Evolutionary conservation across 1,140 invertebrate genomes (phyloP).

Genomic region (Leptopilina boulardi): DNA sequence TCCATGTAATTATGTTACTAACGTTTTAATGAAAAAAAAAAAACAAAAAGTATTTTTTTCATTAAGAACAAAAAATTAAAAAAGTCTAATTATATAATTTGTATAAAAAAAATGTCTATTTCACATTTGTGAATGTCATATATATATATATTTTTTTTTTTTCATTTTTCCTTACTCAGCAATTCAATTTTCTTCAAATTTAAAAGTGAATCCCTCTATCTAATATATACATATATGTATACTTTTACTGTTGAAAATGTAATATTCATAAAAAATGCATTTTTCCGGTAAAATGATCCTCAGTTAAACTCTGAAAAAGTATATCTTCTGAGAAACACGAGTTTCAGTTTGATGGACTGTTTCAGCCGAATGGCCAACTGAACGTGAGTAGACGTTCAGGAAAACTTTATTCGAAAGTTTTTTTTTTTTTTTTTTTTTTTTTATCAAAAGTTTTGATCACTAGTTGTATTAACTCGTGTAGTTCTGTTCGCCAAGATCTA

Average conservation of each 20-base stretch:
- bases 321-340: conserved; percentile 24
- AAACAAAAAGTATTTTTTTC: not conserved
- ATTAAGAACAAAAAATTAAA: too few species aligned
- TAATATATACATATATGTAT: not conserved
- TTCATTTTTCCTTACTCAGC: not conserved
- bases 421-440: not conserved
- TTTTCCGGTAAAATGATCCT: conserved; percentile 1
- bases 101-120: too few species aligned
- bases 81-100: too few species aligned
- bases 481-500: conserved; percentile 13
- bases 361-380: not conserved
- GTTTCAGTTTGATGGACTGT: conserved; percentile 28
- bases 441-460: conserved; percentile 26
- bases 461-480: conserved; percentile 27
- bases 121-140: too few species aligned
- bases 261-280: conserved; percentile 11
- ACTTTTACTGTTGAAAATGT: not conserved
- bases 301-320: not conserved
- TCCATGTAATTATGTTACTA: not conserved
- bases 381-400: conserved; percentile 10
- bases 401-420: conserved; percentile 16
- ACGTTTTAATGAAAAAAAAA: not conserved
- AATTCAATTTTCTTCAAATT: conserved; percentile 4
- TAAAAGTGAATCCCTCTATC: not conserved
- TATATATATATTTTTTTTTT: not conserved